Base-by-base conservation (phyloP, 1,140 invertebrate species). In the Thalassaphorura encarpata region DNA sequence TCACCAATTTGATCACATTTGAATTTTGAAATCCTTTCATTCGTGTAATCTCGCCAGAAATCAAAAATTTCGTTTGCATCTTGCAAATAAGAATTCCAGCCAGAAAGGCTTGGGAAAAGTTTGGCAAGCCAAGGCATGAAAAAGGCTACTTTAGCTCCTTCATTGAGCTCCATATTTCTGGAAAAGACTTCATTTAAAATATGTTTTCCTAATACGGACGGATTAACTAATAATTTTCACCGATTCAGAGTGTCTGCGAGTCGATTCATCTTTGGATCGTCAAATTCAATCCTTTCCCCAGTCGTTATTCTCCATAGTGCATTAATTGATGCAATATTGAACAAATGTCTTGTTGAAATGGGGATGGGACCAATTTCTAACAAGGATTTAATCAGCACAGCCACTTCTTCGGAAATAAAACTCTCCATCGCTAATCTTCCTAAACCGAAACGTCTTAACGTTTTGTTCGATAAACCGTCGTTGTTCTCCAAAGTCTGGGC, bases 101-200 rank as follows among this genome's bases (percentile, higher is more conserved):
- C 61, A 26, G 29, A 50, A 2, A 52, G 23, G 16, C 19, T 21
- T 13, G 56, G 61, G 31, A 56, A 59, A 15, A 27, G 48, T 19
- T 36, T 33, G 27, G 56, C 45, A 2, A 63, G 16, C 61, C 61
- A 63, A 3, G 61, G 61, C 18, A 63, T 60, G 27, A 56, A 59
- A 29, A 63, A 53, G 5, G 42, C 56, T 3, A 23, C 42, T 23
- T 52, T 58, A 3, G 40, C 57, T 6, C 53, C 54, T 15, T 47
- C 54, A 24, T 51, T 50, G n/a, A 63, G 31, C 54, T 63, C 57
- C 53, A 63, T 51, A 41, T 63, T 63, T 28, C 61, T 62, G 33
- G 21, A 51, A 6, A 21, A 39, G n/a, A 11, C 11, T 47, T 47
- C 26, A 6, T 21, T 47, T 6, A 43, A n/a, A 11, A 8, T 43